Evolutionary conservation across 1,140 invertebrate species (phyloP), one percentile per base, ranked within the genome.

Genomic region (Teleogryllus occipitalis): DNA sequence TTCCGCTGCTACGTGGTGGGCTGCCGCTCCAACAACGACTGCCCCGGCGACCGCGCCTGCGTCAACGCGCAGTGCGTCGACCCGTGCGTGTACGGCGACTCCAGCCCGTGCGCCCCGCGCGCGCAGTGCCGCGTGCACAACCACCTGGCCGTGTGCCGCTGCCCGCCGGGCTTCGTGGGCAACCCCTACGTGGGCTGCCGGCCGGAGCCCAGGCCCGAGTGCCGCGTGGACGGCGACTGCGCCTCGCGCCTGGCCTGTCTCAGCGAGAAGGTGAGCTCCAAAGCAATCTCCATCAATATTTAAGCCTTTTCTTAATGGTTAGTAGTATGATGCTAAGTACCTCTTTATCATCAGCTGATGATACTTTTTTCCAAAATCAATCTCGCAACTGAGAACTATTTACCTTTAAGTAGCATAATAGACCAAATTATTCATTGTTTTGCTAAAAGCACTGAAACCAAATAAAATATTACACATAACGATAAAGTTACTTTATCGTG

Each of bases 21-120:
- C n/a, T 97, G 96, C 87, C 90, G 91, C 82, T 93, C 93, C 79
- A 95, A 96, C 84, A 93, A 93, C 80, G 96, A 97, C 81, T 98
- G 96, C 87, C 94, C 95, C 3, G 87, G 88, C 49, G 93, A 96
- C 82, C 91, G 93, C 84, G 91, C 94, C 82, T 98, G 96, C 84
- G 90, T 93, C 74, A 95, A 96, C 82, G 92, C 91, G 77, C 93
- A 95, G 82, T 98, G 96, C 86, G 90, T 95, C 18, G 92, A 95
- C 85, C 95, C 95, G 4, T 98, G 96, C 83, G 84, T 94, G 0
- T 91, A 92, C 80, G 90, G 91, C 75, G 90, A 91, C 75, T 39
- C 27, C 27, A 93, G 94, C 83, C 90, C 91, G 10, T 98, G 96
- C 84, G 91, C 94, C 0, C 88, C 90, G 0, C 86, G 91, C 76